Conservation (phyloP, 2,113 vertebrate species). For the Nycticebus coucang region DNA sequence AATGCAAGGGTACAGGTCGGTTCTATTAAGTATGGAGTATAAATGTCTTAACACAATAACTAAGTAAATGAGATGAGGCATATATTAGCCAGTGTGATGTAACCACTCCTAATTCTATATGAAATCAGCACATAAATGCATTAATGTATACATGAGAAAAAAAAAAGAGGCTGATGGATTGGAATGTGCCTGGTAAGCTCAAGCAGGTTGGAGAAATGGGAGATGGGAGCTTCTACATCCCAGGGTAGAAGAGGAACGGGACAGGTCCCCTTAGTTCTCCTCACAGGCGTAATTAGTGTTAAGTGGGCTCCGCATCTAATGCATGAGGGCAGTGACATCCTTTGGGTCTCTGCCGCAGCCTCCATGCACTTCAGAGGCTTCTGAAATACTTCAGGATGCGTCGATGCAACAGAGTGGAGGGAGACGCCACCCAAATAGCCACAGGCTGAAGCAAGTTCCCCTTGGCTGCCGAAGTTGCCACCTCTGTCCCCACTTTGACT, state of each 20-base stretch:
- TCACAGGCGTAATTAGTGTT: rapidly evolving
- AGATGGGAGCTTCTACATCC: rapidly evolving
- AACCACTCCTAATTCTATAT: too few species aligned
- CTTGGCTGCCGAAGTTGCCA: rapidly evolving
- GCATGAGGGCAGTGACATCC: too few species aligned
- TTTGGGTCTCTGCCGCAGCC: rapidly evolving
- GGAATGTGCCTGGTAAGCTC: not conserved
- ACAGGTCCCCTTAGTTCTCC: not conserved
- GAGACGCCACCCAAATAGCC: rapidly evolving
- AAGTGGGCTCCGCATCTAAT: not conserved
- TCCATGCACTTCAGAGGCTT: too few species aligned
- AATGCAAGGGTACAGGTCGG: too few species aligned
- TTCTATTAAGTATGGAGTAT: too few species aligned
- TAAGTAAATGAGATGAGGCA: too few species aligned
- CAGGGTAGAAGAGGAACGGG: not conserved
- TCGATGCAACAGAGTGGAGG: not conserved
- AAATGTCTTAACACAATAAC: too few species aligned
- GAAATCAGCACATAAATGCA: too few species aligned
- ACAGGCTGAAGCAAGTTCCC: not conserved
- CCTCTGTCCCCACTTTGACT: not conserved
- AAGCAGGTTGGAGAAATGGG: not conserved
- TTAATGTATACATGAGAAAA: too few species aligned
- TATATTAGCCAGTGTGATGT: too few species aligned
- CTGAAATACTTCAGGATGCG: rapidly evolving
- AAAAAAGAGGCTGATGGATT: not conserved